Conservation (phyloP, 2,888 invertebrate genomes). For the Noctuana brunneofusca region DNA sequence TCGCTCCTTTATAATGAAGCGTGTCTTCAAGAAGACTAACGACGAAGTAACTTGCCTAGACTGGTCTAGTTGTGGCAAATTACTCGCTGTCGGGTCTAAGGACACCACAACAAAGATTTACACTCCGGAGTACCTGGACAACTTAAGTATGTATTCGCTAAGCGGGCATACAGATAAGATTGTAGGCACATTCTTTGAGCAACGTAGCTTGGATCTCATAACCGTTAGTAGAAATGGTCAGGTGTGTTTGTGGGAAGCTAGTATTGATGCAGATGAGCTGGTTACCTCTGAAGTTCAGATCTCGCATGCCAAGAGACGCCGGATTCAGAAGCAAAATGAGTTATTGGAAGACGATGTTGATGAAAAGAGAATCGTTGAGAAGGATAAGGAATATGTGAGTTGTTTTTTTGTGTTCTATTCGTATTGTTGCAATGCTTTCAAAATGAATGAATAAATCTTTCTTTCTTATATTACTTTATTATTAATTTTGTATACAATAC, state of each 20-base stretch:
- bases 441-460: too few species aligned
- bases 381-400: constrained; percentile 75
- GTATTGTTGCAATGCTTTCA: not conserved
- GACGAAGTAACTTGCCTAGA: constrained; percentile 94
- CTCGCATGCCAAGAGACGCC: constrained; percentile 75
- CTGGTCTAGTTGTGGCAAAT: constrained; percentile 96
- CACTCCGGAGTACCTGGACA: constrained; percentile 87
- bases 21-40: constrained; percentile 90
- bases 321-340: constrained; percentile 69
- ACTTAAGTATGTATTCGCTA: constrained; percentile 89
- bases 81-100: constrained; percentile 94
- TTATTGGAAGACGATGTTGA: constrained; percentile 88
- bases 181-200: constrained; percentile 94
- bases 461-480: too few species aligned
- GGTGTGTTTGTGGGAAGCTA: constrained; percentile 93
- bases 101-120: constrained; percentile 95
- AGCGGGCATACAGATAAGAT: constrained; percentile 94
- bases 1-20: constrained; percentile 93
- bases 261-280: constrained; percentile 87
- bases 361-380: constrained; percentile 81
- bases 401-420: not conserved
- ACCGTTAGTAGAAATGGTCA: constrained; percentile 93
- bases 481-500: too few species aligned
- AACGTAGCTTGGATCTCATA: constrained; percentile 91
- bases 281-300: constrained; percentile 77